Evolutionary conservation across 2,797 vertebrate species (phyloP).

Genomic region (Borostomias antarcticus): DNA sequence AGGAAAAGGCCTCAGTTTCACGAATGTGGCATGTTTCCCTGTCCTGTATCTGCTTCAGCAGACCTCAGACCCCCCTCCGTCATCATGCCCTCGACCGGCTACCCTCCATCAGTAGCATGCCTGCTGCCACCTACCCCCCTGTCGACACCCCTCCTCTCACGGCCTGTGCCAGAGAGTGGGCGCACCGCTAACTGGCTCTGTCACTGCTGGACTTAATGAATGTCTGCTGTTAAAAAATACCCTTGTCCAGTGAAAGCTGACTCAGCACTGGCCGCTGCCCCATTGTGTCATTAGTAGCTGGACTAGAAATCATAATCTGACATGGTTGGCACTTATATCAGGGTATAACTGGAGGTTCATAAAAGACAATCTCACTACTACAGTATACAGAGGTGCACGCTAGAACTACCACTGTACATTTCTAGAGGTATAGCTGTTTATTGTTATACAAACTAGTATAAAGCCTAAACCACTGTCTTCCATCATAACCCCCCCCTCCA

Average conservation of each 20-base stretch:
- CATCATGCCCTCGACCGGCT: neutral
- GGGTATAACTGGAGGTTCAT: neutral
- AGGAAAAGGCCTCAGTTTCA: conserved; percentile 2
- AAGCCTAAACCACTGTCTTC: too few species aligned
- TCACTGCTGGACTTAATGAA: neutral
- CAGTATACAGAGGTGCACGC: neutral
- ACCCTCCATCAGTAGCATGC: conserved; percentile 4
- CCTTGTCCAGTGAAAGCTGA: neutral
- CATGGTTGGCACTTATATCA: neutral
- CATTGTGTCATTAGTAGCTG: neutral
- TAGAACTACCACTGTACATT: neutral
- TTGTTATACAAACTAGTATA: too few species aligned
- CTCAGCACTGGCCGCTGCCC: neutral
- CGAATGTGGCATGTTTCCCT: neutral
- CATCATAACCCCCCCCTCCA: neutral
- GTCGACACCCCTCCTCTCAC: neutral
- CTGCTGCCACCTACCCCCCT: neutral
- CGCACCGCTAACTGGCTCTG: neutral
- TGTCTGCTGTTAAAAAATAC: too few species aligned
- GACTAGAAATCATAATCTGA: neutral
- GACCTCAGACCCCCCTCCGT: conserved; percentile 18
- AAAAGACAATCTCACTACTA: neutral
- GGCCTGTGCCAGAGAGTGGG: neutral
- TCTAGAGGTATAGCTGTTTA: too few species aligned
- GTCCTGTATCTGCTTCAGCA: conserved; percentile 39